These are phyloP conservation scores for Sphyrna mokarran DNA, from an alignment of 2,113 vertebrate species.

Conservation along the genomic window DNA sequence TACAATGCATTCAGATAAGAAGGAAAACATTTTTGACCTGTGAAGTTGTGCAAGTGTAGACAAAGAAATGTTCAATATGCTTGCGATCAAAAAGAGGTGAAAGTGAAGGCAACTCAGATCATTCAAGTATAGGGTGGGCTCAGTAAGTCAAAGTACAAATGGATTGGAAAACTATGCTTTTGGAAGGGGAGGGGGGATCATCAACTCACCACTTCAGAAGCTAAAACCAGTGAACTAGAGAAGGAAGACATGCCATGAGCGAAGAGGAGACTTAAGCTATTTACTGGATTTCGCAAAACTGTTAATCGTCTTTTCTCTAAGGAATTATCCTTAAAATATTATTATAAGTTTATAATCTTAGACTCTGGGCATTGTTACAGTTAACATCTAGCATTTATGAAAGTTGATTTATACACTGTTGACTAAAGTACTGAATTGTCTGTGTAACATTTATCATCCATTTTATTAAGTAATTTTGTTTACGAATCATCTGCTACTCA, in stretches of 20 bases:
- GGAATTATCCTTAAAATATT: neutral
- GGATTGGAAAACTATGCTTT: neutral
- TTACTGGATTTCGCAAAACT: neutral
- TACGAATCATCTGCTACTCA: neutral
- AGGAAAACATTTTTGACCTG: too few relatives aligned
- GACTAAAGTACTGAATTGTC: neutral
- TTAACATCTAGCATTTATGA: neutral
- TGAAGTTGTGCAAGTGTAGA: too few relatives aligned
- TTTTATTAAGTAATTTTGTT: neutral
- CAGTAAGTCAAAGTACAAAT: neutral
- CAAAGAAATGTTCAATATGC: too few relatives aligned
- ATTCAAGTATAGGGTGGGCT: too few relatives aligned
- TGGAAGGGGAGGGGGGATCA: neutral
- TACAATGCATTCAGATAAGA: too few relatives aligned
- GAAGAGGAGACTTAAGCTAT: neutral
- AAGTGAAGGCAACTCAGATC: too few relatives aligned
- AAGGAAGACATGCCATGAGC: neutral
- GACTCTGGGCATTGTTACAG: neutral
- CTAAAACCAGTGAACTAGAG: neutral
- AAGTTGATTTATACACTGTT: neutral
- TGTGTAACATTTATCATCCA: neutral
- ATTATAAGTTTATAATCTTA: too few relatives aligned
- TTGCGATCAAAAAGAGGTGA: too few relatives aligned
- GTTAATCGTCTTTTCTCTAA: neutral
- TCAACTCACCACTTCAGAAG: neutral